These are phyloP conservation scores for Caranx melampygus DNA, from an alignment of 2,113 vertebrate species.

Conservation along the genomic window DNA sequence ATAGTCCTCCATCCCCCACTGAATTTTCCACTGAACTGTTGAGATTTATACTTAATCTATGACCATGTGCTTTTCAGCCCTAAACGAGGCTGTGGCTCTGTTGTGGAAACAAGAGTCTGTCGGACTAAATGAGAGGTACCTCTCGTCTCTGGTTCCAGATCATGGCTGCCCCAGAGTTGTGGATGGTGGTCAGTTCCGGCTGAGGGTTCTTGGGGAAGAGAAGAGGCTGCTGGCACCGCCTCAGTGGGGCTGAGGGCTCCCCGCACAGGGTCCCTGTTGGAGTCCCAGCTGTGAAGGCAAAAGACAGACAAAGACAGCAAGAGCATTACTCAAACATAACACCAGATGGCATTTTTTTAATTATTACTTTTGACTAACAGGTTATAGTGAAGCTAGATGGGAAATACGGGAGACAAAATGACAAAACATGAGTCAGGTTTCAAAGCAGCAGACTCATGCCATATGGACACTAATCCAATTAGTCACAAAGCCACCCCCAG, in stretches of 20 bases:
- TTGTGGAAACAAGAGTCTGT: conserved; percentile 64
- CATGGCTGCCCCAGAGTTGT: conserved; percentile 77
- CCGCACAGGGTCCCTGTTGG: conserved; percentile 83
- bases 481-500: conserved; percentile 44
- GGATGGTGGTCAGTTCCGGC: conserved; percentile 78
- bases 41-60: conserved; percentile 56
- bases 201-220: conserved; percentile 80
- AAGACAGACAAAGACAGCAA: conserved; percentile 6
- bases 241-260: conserved; percentile 84
- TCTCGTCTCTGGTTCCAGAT: conserved; percentile 72
- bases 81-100: conserved; percentile 31
- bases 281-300: conserved; percentile 70
- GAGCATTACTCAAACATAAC: not conserved
- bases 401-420: conserved; percentile 39
- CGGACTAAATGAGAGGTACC: conserved; percentile 49
- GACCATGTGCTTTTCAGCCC: conserved; percentile 23
- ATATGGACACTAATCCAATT: conserved; percentile 71
- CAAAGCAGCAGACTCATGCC: conserved; percentile 62
- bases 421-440: conserved; percentile 61
- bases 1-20: conserved; percentile 29
- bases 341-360: not conserved
- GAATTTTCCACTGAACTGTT: conserved; percentile 49
- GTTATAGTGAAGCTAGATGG: conserved; percentile 38
- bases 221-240: conserved; percentile 83
- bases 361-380: not conserved